phyloP scores from a whole-genome alignment of 92 coral and sea anemone genomes.

The Porites evermanni region DNA sequence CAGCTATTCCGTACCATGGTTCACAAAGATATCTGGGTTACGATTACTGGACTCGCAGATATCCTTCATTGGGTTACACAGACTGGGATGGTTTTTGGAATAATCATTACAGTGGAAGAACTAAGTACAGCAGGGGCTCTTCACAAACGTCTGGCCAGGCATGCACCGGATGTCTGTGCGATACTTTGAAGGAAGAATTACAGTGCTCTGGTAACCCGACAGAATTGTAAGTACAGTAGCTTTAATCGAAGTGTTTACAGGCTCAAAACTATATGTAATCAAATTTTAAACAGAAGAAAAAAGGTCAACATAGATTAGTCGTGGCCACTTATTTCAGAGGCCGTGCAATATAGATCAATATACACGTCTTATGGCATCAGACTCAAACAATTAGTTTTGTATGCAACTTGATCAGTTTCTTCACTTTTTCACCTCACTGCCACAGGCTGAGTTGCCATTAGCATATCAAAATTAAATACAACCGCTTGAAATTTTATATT shows the following conservation, averaged over 20 bases:
- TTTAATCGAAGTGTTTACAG: background rate
- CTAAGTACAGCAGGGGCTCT: constrained; percentile 8
- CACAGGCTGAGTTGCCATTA: no score
- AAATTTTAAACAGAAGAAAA: background rate
- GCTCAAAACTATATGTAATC: background rate
- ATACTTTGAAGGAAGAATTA: background rate
- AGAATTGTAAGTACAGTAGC: constrained; percentile 32
- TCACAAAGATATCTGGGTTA: constrained; percentile 20
- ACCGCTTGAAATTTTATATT: no score
- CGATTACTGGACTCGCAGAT: constrained; percentile 28
- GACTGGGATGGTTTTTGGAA: constrained; percentile 60
- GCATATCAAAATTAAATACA: no score
- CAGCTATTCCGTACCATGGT: constrained; percentile 39
- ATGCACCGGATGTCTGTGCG: constrained; percentile 41
- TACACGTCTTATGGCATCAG: no score
- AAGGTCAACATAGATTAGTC: background rate
- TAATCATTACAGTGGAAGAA: constrained; percentile 25
- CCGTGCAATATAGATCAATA: no score
- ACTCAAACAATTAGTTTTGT: no score
- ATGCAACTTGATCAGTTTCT: no score
- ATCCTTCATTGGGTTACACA: constrained; percentile 23
- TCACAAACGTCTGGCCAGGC: constrained; percentile 9
- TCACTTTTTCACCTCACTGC: no score
- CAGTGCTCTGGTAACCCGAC: constrained; percentile 25
- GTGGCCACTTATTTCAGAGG: no score